phyloP scores from a whole-genome alignment of 2,888 invertebrate genomes.

The Dolomedes plantarius region DNA sequence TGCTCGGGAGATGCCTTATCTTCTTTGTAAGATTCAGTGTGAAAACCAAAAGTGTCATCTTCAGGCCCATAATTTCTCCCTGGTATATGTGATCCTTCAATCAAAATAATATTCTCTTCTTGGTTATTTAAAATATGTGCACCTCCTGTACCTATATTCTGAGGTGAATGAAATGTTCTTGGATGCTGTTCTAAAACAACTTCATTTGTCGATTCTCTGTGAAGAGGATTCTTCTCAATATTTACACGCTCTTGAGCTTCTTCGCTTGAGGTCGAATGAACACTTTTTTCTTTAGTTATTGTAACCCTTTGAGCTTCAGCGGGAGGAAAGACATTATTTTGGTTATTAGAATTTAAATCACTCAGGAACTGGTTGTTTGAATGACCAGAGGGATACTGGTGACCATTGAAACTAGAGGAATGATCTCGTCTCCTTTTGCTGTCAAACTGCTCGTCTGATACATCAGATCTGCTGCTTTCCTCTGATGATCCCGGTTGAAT shows the following conservation, averaged over 20 bases:
- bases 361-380: background rate
- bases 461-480: background rate
- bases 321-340: background rate
- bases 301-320: slow-evolving; percentile 40
- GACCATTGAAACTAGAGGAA: background rate
- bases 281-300: slow-evolving; percentile 22
- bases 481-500: background rate
- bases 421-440: background rate
- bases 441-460: background rate
- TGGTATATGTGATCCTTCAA: slow-evolving; percentile 47
- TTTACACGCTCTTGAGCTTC: slow-evolving; percentile 42
- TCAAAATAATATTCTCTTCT: slow-evolving; percentile 29
- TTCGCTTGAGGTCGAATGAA: slow-evolving; percentile 34
- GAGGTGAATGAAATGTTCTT: slow-evolving; percentile 10
- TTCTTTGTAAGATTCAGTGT: background rate
- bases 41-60: slow-evolving; percentile 43
- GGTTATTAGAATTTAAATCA: background rate
- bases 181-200: background rate
- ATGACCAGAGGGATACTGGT: background rate
- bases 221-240: slow-evolving; percentile 15
- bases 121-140: background rate
- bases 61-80: slow-evolving; percentile 41
- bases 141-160: background rate
- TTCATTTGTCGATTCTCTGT: background rate
- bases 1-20: background rate